phyloP scores from a whole-genome alignment of 2,888 invertebrate genomes.

The Acleris laterana region DNA sequence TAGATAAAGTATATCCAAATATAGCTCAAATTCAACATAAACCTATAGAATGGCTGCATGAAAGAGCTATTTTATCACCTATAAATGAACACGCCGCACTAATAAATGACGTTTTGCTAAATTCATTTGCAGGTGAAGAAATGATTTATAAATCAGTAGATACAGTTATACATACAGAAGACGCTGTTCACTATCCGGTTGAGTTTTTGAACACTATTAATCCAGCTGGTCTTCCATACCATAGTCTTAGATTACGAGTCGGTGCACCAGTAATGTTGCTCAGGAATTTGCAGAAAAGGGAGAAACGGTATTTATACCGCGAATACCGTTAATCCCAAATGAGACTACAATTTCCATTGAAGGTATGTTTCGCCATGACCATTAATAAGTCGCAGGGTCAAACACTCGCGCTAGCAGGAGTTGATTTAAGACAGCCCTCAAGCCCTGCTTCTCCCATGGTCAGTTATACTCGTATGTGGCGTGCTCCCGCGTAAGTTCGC shows the following conservation, averaged over 20 bases:
- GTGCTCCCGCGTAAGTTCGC: neutral
- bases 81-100: neutral
- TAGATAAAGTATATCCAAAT: neutral
- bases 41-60: neutral
- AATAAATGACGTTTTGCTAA: neutral
- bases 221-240: neutral
- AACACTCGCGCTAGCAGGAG: neutral
- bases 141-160: neutral
- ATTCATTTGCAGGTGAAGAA: neutral
- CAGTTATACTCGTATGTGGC: constrained; percentile 5
- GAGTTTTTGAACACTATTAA: neutral
- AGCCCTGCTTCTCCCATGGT: neutral
- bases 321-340: too few relatives aligned
- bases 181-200: neutral
- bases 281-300: too few relatives aligned
- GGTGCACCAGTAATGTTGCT: neutral
- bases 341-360: neutral
- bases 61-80: neutral
- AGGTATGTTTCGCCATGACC: constrained; percentile 1
- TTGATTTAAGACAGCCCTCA: neutral
- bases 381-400: constrained; percentile 4
- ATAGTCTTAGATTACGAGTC: neutral
- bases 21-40: neutral
- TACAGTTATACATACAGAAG: neutral
- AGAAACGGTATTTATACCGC: too few relatives aligned